Percentiles rank a stretch among this genome's conserved stretches.
Conservation (phyloP, 2,113 vertebrate genomes). For the zebrafish (Danio rerio) region GRCz12tu NC_133191.1:16205001-16205500, state of each 20-base stretch:
- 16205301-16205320: too few relatives aligned
- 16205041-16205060: neutral
- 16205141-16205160: constrained; percentile 63
- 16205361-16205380: too few relatives aligned
- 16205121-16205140: neutral
- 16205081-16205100: neutral
- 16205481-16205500: too few relatives aligned
- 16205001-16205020: neutral
- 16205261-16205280: neutral
- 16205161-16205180: constrained; percentile 84
- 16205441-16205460: too few relatives aligned
- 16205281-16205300: neutral
- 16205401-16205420: too few relatives aligned
- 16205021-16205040: constrained; percentile 10
- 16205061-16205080: neutral
- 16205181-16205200: constrained; percentile 80
- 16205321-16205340: too few relatives aligned
- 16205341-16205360: too few relatives aligned
- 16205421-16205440: too few relatives aligned
- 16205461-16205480: too few relatives aligned
- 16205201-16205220: constrained; percentile 79
- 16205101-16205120: constrained; percentile 52
- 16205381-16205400: too few relatives aligned
- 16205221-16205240: neutral
- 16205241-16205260: neutral